Evolutionary conservation across 2,888 invertebrate species (phyloP), one percentile per base, ranked within the genome.

Genomic region (Napeogenes sylphis): DNA sequence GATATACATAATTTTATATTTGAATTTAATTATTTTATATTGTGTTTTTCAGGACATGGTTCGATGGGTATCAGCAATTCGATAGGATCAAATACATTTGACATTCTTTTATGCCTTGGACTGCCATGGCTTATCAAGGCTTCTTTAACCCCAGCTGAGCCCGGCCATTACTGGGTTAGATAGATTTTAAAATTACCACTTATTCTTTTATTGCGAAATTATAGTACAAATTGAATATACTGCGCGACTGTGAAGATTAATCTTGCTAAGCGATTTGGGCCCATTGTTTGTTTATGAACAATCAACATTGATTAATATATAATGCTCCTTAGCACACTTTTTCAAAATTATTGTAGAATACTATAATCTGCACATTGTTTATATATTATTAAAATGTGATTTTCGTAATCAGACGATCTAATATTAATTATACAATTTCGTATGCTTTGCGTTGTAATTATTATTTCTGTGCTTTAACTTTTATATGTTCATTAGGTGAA

Each of bases 1-100:
- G 4, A 51, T 5, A 51, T 12, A 30, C 8, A 12, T 30, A 10
- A 12, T 51, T 58, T 35, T 35, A 45, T 30, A 21, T 56, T 42
- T 38, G 12, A 30, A 42, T 6, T 45, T 33, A 45, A 53, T 57
- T 14, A 32, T n/a, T 32, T 30, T 13, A 30, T 61, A 13, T 62
- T 66, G 66, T 57, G 54, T 73, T 68, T 79, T 81, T 56, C 83
- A 96, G 96, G 96, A 68, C 95, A 96, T 76, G 96, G 96, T 62
- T 96, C 96, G 46, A 97, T 97, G 97, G 97, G 97, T 30, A 95
- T 97, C 72, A 96, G 96, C 82, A 97, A 97, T 83, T 96, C 97
- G 3, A 95, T 97, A 74, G 97, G 97, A 58, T 97, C 96, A 35
- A 97, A 97, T 79, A 96, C 97, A 2, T 97, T 97, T 80, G 97